phyloP scores from a whole-genome alignment of 2,113 vertebrate species.

The Lathamus discolor region DNA sequence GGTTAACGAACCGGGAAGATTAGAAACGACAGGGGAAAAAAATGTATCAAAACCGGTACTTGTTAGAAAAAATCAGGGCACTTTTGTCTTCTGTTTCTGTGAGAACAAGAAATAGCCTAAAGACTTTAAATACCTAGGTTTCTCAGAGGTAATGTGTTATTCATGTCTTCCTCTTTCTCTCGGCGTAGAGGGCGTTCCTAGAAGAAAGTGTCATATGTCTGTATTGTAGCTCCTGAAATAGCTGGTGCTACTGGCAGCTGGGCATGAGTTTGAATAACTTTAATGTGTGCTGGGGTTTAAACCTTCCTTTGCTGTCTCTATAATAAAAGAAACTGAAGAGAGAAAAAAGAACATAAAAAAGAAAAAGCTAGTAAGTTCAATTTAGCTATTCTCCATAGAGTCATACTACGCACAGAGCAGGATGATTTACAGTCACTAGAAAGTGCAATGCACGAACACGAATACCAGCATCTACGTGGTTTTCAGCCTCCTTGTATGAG shows the following conservation, averaged over 20 bases:
- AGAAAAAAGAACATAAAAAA: background rate
- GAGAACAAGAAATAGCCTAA: background rate
- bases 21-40: background rate
- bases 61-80: background rate
- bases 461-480: background rate
- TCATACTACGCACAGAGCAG: background rate
- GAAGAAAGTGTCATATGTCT: background rate
- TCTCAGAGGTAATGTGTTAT: background rate
- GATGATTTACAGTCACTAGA: background rate
- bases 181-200: background rate
- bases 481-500: background rate
- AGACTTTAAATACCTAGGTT: background rate
- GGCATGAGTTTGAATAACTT: background rate
- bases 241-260: background rate
- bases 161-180: background rate
- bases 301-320: background rate
- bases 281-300: background rate
- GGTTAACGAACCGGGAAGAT: background rate
- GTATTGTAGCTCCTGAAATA: background rate
- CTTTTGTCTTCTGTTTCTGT: background rate
- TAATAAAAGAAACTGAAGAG: background rate
- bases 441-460: background rate
- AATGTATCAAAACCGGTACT: background rate
- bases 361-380: background rate
- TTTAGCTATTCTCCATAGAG: background rate